Base-by-base conservation (phyloP, 2,888 invertebrate species). In the Coelinius sp. region DNA sequence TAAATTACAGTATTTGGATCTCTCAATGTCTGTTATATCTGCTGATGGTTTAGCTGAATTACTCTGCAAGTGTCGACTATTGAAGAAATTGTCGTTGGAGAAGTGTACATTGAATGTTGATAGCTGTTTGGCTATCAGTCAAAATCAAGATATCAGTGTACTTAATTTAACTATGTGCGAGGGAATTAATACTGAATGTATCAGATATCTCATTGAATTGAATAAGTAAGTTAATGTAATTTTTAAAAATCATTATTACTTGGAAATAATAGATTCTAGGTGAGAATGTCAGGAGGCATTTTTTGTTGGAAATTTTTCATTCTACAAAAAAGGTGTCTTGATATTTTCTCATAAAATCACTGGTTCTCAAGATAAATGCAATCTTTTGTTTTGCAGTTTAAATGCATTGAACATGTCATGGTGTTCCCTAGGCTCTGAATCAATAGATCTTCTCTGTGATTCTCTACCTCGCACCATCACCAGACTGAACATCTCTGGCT, bases 1-100 rank as follows among this genome's bases (percentile, higher is more conserved):
- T 70, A 91, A 94, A 70, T 87, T 97, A n/a, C 93, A 95, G 81
- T 96, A 93, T 87, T 88, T 97, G 74, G 97, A 97, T 88, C 89
- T 97, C 10, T 95, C 96, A 83, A 94, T 97, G 93, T 91, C 93
- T 0, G 89, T 92, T 0, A 90, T 95, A 31, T 90, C 92, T 14
- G 80, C 89, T 0, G 79, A 84, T 0, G 92, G 92, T 0, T 86
- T 95, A n/a, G 89, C 87, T n/a, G 79, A 86, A 52, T 77, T 92
- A n/a, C 89, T 97, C 38, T 87, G 88, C 0, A 90, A 92, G 5
- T 97, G 96, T 86, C 90, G 90, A 4, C 89, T 90, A 10, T 89
- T 97, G 35, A 92, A 92, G 82, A 97, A 97, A 85, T 89, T 97
- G 2, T 97, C 97, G 79, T 87, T 97, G 68, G 98, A 98, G 87